Conservation (phyloP, 2,113 vertebrate genomes). For the Ceyx margarethae region DNA sequence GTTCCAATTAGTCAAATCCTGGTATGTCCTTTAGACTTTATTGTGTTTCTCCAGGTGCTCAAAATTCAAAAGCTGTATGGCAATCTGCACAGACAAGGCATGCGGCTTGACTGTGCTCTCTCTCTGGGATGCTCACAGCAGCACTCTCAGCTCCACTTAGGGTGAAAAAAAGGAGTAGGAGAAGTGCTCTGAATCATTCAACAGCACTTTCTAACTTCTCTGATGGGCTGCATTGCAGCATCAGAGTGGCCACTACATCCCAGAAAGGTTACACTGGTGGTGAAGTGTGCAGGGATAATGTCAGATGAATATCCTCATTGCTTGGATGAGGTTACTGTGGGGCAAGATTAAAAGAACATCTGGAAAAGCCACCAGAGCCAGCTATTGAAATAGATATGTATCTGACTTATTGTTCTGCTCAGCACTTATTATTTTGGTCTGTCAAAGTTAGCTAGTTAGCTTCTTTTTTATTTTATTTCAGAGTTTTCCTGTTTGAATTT, state of each 20-base stretch:
- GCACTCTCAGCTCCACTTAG: not conserved
- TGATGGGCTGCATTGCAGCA: not conserved
- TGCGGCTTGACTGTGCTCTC: not conserved
- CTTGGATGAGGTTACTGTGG: not conserved
- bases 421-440: not conserved
- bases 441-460: not conserved
- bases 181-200: not conserved
- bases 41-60: not conserved
- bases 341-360: not conserved
- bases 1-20: not conserved
- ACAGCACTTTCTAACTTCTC: not conserved
- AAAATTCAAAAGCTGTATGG: not conserved
- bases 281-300: not conserved
- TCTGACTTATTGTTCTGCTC: not conserved
- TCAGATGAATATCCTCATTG: not conserved
- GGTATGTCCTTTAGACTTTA: not conserved
- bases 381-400: not conserved
- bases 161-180: not conserved
- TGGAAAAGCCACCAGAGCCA: not conserved
- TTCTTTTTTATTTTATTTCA: not conserved
- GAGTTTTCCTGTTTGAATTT: not conserved
- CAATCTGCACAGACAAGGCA: not conserved
- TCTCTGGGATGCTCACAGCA: not conserved
- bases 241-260: not conserved
- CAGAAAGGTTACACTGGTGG: not conserved